phyloP scores from a whole-genome alignment of 2,888 invertebrate genomes.

The Luffia ferchaultella region DNA sequence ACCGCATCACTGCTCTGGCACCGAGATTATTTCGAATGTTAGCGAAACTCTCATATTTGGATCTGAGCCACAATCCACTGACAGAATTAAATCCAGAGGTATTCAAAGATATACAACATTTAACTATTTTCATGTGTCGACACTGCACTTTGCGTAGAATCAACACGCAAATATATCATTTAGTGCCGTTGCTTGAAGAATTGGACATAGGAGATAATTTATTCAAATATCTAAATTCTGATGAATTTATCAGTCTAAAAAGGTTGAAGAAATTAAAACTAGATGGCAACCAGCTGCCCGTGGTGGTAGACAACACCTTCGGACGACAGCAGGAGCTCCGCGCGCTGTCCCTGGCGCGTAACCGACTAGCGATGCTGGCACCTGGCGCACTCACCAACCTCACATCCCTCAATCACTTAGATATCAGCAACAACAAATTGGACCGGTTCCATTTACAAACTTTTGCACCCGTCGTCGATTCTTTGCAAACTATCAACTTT shows the following conservation, averaged over 20 bases:
- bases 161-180: constrained; percentile 81
- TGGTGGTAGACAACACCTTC: constrained; percentile 77
- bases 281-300: constrained; percentile 81
- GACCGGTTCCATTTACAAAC: constrained; percentile 71
- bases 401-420: constrained; percentile 72
- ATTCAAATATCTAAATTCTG: constrained; percentile 76
- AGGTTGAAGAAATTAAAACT: constrained; percentile 70
- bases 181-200: constrained; percentile 75
- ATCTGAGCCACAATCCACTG: constrained; percentile 79
- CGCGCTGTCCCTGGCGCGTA: constrained; percentile 70
- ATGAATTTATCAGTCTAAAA: constrained; percentile 75
- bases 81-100: constrained; percentile 80
- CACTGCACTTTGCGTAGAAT: constrained; percentile 76
- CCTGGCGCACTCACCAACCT: constrained; percentile 78
- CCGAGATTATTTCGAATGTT: constrained; percentile 79
- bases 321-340: constrained; percentile 62
- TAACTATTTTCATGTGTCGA: constrained; percentile 76
- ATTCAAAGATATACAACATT: constrained; percentile 78
- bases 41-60: constrained; percentile 73
- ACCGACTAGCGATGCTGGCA: constrained; percentile 78
- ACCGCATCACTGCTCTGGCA: constrained; percentile 72
- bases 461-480: constrained; percentile 68
- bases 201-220: constrained; percentile 81
- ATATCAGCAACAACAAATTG: constrained; percentile 80
- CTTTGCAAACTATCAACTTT: constrained; percentile 70